These are phyloP conservation scores for Limenitis camilla DNA, from an alignment of 2,888 invertebrate species.

Conservation along the genomic window DNA sequence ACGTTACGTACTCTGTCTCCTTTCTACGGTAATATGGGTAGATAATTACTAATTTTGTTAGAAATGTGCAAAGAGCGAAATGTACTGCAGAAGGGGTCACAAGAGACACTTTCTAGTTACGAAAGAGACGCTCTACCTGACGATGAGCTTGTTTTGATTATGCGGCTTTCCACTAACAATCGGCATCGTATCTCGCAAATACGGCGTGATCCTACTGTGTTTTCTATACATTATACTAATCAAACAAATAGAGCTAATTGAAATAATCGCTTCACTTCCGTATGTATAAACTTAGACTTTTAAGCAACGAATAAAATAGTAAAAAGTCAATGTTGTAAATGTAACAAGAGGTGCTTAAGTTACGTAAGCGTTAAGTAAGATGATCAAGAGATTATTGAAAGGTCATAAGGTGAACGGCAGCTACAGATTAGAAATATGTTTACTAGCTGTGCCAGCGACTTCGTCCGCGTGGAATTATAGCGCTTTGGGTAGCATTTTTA, in stretches of 20 bases:
- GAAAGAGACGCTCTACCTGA: conserved; percentile 35
- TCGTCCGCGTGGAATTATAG: too few relatives aligned
- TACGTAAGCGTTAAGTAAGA: too few relatives aligned
- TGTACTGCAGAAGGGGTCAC: conserved; percentile 26
- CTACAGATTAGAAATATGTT: too few relatives aligned
- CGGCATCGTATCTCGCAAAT: not conserved
- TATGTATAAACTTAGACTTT: too few relatives aligned
- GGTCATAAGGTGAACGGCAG: too few relatives aligned
- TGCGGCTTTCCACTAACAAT: conserved; percentile 9
- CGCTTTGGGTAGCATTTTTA: too few relatives aligned
- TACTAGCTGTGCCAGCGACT: too few relatives aligned
- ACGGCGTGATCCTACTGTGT: conserved; percentile 3
- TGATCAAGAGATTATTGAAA: too few relatives aligned
- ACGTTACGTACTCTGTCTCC: conserved; percentile 5
- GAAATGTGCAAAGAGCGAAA: conserved; percentile 26
- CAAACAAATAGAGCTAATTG: not conserved
- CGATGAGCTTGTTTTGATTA: conserved; percentile 41
- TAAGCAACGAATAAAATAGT: too few relatives aligned
- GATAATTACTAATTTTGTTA: conserved; percentile 15
- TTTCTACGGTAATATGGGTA: conserved; percentile 17
- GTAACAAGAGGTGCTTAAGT: too few relatives aligned
- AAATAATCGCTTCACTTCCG: too few relatives aligned
- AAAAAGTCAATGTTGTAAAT: too few relatives aligned
- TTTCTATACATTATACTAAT: conserved; percentile 4
- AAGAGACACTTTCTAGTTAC: conserved; percentile 61